Evolutionary conservation across 2,113 vertebrate genomes (phyloP).

Genomic region (Prunella himalayana): DNA sequence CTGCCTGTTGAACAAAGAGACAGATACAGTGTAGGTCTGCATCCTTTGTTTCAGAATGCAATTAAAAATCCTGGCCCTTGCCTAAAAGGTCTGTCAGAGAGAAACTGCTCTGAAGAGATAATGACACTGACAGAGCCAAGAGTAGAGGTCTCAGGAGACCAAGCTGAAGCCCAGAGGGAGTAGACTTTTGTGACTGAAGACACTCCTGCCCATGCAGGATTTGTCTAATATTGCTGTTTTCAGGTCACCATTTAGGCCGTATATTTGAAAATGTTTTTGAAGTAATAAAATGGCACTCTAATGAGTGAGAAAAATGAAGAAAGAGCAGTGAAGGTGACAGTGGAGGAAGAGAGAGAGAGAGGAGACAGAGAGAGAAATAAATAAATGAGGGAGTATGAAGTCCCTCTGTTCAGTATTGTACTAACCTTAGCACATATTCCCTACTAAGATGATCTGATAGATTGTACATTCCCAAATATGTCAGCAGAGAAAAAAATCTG

Average conservation of each 20-base stretch:
- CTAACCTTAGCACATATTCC: background rate
- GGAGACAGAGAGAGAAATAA: background rate
- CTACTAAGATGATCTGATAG: background rate
- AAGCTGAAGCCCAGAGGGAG: background rate
- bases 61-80: background rate
- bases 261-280: background rate
- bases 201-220: accelerated
- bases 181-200: background rate
- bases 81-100: background rate
- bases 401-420: background rate
- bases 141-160: background rate
- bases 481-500: background rate
- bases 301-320: background rate
- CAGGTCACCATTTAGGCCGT: background rate
- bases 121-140: background rate
- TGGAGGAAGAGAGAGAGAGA: background rate
- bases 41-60: background rate
- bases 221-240: background rate
- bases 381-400: background rate
- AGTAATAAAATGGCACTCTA: background rate
- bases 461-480: background rate
- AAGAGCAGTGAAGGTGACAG: background rate
- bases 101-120: background rate
- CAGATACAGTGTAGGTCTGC: background rate
- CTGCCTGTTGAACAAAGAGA: background rate